Evolutionary conservation across 2,888 invertebrate species (phyloP).

Genomic region (Osmoderma eremita): DNA sequence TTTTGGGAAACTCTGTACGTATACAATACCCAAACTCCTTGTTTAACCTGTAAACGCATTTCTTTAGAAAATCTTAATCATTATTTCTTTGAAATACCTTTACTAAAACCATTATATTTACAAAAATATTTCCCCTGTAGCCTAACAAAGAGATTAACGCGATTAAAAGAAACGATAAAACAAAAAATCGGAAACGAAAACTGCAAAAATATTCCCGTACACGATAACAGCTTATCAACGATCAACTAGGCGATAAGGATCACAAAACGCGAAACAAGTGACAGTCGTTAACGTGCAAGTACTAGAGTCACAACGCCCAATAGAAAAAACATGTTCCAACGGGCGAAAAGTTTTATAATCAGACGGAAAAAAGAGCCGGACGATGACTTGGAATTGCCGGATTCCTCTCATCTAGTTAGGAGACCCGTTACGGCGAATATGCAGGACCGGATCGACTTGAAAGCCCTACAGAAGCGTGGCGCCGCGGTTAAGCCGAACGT

Average conservation of each 20-base stretch:
- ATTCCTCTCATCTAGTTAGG: slow-evolving; percentile 55
- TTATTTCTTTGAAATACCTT: background rate
- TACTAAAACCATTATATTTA: background rate
- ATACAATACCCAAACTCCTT: background rate
- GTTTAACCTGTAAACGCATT: background rate
- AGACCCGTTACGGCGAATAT: slow-evolving; percentile 41
- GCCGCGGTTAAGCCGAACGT: slow-evolving; percentile 25
- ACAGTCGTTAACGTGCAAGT: slow-evolving; percentile 23
- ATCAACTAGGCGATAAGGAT: slow-evolving; percentile 7
- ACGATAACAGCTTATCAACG: slow-evolving; percentile 6
- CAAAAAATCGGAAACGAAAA: slow-evolving; percentile 13
- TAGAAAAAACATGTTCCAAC: slow-evolving; percentile 47
- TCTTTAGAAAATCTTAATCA: background rate
- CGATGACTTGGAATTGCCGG: slow-evolving; percentile 50
- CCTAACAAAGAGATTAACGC: background rate
- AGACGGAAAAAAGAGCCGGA: slow-evolving; percentile 49
- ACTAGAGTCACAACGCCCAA: slow-evolving; percentile 10
- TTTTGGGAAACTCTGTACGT: too few species aligned
- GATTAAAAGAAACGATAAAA: background rate
- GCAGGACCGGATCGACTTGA: slow-evolving; percentile 35
- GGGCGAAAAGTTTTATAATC: slow-evolving; percentile 57
- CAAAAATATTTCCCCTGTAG: background rate
- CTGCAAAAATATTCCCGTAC: background rate
- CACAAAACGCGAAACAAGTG: slow-evolving; percentile 16
- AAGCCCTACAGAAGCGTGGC: slow-evolving; percentile 1